phyloP scores from a whole-genome alignment of 2,888 invertebrate species.

The Noctuana brunneofusca region DNA sequence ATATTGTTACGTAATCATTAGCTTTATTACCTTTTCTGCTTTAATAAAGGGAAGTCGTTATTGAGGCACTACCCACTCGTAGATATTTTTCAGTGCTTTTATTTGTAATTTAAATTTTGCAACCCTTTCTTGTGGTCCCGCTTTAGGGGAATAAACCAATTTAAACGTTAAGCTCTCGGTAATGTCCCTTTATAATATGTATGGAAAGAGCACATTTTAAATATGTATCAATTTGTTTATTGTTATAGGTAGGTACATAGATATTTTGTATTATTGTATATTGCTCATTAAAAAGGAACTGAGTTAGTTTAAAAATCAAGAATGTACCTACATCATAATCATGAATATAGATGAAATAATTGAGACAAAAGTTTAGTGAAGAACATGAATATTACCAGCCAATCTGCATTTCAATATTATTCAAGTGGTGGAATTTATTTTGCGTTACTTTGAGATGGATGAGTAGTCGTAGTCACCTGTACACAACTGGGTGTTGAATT shows the following conservation, averaged over 20 bases:
- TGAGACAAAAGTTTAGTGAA: constrained; percentile 50
- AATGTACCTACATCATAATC: too few relatives aligned
- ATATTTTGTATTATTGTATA: not conserved
- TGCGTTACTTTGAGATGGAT: constrained; percentile 54
- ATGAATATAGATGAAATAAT: constrained; percentile 46
- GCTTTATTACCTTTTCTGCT: constrained; percentile 78
- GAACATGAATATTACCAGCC: constrained; percentile 72
- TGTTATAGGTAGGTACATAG: not conserved
- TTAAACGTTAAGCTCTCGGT: constrained; percentile 80
- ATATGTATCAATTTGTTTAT: constrained; percentile 60
- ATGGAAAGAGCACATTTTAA: constrained; percentile 72
- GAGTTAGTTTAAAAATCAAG: too few relatives aligned
- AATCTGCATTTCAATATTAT: constrained; percentile 74
- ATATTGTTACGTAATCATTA: constrained; percentile 55
- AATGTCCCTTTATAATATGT: constrained; percentile 76
- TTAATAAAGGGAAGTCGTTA: constrained; percentile 81
- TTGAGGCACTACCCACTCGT: constrained; percentile 79
- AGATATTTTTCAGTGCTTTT: constrained; percentile 82
- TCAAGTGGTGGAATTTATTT: constrained; percentile 39
- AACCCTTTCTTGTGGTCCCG: constrained; percentile 76
- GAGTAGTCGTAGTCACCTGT: constrained; percentile 49
- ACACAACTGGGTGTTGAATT: constrained; percentile 33
- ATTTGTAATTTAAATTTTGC: constrained; percentile 83
- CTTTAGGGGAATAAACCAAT: constrained; percentile 81
- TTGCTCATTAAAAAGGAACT: too few relatives aligned